Conservation (phyloP, 2,888 invertebrate genomes). For the Alcis repandata region DNA sequence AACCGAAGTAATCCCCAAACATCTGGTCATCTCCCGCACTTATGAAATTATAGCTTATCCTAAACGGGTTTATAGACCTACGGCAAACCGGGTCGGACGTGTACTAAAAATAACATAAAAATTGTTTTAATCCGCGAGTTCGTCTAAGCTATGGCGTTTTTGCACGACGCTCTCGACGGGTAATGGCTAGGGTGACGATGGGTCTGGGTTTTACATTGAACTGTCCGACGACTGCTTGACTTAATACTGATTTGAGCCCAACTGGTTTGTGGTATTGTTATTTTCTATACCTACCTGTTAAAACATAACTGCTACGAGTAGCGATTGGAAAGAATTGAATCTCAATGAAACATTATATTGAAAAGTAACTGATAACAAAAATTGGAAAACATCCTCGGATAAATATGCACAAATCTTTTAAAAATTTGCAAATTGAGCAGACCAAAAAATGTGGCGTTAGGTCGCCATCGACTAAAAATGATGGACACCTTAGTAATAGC, state of each 20-base stretch:
- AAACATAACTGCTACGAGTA: too few species aligned
- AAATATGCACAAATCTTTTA: neutral
- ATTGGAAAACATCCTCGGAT: too few species aligned
- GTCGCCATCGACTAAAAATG: neutral
- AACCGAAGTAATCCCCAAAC: constrained; percentile 48
- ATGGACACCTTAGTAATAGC: constrained; percentile 43
- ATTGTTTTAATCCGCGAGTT: constrained; percentile 60
- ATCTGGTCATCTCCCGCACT: constrained; percentile 66
- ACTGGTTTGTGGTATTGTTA: too few species aligned
- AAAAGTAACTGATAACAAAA: too few species aligned
- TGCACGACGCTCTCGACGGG: constrained; percentile 49
- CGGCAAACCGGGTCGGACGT: constrained; percentile 64
- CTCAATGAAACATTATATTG: too few species aligned
- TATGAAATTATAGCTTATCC: constrained; percentile 57
- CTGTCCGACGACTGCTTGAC: neutral
- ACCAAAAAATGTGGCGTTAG: neutral
- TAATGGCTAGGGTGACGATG: constrained; percentile 21
- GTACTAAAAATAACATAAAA: constrained; percentile 70
- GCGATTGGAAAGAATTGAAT: too few species aligned
- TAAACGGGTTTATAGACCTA: constrained; percentile 66
- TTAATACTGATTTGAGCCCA: too few species aligned
- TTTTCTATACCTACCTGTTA: too few species aligned
- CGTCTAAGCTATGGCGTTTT: constrained; percentile 58
- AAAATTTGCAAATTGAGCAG: neutral
- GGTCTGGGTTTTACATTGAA: neutral